phyloP scores from a whole-genome alignment of 2,113 vertebrate species.

The Corvus moneduloides region DNA sequence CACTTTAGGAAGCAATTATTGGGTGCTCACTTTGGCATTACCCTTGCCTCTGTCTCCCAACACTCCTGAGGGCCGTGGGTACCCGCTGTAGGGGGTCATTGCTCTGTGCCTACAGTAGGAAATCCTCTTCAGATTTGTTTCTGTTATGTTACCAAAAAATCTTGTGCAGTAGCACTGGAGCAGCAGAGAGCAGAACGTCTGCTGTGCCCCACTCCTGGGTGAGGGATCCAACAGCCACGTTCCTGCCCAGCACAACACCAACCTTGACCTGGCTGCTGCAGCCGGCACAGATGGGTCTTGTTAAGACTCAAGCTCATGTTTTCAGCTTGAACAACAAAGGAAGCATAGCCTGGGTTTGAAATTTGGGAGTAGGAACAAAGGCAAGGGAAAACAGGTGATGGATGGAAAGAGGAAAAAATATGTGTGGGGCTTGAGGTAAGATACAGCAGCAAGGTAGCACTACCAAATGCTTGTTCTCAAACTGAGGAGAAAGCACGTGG shows the following conservation, averaged over 20 bases:
- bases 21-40: not conserved
- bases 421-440: fast-evolving
- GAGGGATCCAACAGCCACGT: not conserved
- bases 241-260: not conserved
- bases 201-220: too few species aligned
- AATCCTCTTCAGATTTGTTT: not conserved
- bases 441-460: not conserved
- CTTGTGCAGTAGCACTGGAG: not conserved
- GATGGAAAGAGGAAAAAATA: not conserved
- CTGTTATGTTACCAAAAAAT: not conserved
- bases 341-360: not conserved
- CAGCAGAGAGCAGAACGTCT: not conserved
- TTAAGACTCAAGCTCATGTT: not conserved
- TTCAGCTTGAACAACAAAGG: not conserved
- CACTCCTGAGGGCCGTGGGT: not conserved
- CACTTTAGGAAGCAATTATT: not conserved
- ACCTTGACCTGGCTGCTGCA: not conserved
- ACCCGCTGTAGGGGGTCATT: fast-evolving
- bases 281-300: fast-evolving
- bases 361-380: not conserved
- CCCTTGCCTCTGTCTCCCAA: not conserved
- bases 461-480: not conserved
- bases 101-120: not conserved
- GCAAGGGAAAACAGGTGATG: not conserved
- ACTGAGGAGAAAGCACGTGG: not conserved